phyloP scores from a whole-genome alignment of 1,140 invertebrate genomes.

The Streblospio benedicti region DNA sequence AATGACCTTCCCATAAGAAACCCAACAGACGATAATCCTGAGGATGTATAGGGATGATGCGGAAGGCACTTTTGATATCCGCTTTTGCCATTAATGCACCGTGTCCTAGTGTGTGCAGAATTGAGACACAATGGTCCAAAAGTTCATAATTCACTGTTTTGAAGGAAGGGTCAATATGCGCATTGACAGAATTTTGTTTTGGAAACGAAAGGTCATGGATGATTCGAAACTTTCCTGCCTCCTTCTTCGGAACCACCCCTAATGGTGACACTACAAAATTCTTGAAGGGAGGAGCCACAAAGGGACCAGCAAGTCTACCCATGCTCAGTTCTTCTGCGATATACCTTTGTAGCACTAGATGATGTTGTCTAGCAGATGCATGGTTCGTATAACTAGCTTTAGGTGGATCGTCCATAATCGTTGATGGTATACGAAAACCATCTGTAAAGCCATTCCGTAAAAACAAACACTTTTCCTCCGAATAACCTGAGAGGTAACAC shows the following conservation, averaged over 20 bases:
- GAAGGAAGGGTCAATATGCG: neutral
- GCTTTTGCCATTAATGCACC: neutral
- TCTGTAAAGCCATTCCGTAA: no score
- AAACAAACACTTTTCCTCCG: no score
- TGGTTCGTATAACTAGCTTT: no score
- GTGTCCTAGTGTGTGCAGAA: neutral
- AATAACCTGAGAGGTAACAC: no score
- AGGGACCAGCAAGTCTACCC: no score
- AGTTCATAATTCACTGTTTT: neutral
- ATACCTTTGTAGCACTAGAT: no score
- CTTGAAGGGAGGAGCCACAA: no score
- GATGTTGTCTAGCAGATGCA: no score
- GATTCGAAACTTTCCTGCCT: conserved; percentile 11
- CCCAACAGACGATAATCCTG: neutral
- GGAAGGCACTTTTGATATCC: neutral
- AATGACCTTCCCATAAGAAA: neutral
- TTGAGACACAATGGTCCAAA: neutral
- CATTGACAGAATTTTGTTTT: conserved; percentile 11
- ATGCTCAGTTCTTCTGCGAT: no score
- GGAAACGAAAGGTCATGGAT: conserved; percentile 18
- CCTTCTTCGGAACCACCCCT: conserved; percentile 13
- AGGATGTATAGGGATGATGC: neutral
- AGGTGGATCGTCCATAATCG: no score
- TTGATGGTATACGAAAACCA: no score
- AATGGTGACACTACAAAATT: conserved; percentile 9